Evolutionary conservation across 2,797 vertebrate genomes (phyloP).

Genomic region (Clarias pachynema): DNA sequence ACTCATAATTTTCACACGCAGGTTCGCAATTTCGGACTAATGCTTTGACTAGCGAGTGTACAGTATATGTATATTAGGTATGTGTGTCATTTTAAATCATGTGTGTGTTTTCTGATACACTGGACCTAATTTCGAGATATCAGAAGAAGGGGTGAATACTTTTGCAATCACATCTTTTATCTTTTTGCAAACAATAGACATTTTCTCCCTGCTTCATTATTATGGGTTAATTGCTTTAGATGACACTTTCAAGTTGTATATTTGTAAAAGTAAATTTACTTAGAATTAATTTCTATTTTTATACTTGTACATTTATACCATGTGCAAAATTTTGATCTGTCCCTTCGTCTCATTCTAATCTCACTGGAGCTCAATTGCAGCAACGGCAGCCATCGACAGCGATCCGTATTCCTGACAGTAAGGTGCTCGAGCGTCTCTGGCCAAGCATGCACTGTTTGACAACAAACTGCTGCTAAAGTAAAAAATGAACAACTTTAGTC

Average conservation of each 20-base stretch:
- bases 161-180: neutral
- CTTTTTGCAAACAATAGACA: neutral
- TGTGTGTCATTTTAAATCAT: neutral
- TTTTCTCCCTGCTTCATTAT: neutral
- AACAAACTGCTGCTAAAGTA: neutral
- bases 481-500: conserved; percentile 16
- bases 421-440: conserved; percentile 24
- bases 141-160: neutral
- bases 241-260: neutral
- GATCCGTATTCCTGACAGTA: conserved; percentile 11
- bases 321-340: neutral
- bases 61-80: neutral
- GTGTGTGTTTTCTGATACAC: neutral
- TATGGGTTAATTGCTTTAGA: neutral
- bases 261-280: neutral
- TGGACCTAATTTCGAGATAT: neutral
- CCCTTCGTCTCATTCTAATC: conserved; percentile 15
- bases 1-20: neutral
- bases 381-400: neutral
- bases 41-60: neutral
- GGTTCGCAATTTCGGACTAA: neutral
- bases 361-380: conserved; percentile 8
- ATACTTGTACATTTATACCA: neutral
- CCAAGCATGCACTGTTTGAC: conserved; percentile 15
- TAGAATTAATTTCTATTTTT: neutral